phyloP scores from a whole-genome alignment of 2,113 vertebrate species.

The Leucoraja erinaceus region DNA sequence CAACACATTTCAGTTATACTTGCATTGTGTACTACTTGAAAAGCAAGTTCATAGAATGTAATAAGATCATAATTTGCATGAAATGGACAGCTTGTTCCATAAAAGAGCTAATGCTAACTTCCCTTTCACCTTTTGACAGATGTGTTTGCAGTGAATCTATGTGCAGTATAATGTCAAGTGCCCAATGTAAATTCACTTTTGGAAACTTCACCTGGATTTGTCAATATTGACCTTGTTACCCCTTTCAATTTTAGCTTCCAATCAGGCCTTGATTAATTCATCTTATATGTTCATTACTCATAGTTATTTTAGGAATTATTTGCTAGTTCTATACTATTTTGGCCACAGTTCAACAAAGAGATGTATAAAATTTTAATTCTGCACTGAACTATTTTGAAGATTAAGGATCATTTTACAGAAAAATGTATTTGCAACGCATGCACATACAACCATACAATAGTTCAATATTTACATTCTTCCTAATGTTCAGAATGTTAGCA shows the following conservation, averaged over 20 bases:
- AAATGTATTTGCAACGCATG: background rate
- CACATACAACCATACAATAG: background rate
- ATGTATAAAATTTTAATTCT: background rate
- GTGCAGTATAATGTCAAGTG: background rate
- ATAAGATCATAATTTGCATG: background rate
- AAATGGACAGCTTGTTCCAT: background rate
- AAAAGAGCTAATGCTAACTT: constrained; percentile 27
- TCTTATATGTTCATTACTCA: background rate
- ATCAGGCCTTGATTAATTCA: background rate
- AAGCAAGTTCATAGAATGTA: constrained; percentile 16
- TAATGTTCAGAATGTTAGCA: background rate
- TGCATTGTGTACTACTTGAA: background rate
- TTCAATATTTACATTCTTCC: background rate
- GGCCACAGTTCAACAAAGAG: background rate
- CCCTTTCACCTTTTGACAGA: constrained; percentile 1
- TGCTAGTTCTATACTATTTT: background rate
- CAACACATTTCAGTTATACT: constrained; percentile 2
- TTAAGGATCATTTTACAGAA: background rate
- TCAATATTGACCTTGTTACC: background rate
- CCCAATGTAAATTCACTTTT: background rate
- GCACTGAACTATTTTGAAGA: background rate
- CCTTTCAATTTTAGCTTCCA: background rate
- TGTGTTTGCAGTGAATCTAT: constrained; percentile 15
- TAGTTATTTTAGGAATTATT: background rate
- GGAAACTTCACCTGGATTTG: background rate